Evolutionary conservation across 2,113 vertebrate species (phyloP), one percentile per base, ranked within the genome.

Genomic region (Zosterops pallidus): DNA sequence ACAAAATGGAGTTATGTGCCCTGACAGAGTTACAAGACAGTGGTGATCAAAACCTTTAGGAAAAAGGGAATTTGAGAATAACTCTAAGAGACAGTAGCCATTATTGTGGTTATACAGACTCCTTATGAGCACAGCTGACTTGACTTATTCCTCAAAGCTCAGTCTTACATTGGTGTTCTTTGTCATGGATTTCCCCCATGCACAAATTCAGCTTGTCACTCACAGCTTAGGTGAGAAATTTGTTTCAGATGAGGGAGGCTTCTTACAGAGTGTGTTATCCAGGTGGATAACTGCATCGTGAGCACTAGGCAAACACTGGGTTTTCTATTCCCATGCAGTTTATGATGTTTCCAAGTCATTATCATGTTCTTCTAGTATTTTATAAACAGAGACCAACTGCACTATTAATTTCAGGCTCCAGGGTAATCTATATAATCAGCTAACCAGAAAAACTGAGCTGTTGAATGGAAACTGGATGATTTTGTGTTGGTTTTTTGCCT

Each of bases 231-330:
- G 14, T 29, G 60, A 71, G 77, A 82, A 72, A 89, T 46, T 28
- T 0, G 0, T 9, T n/a, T 75, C 64, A 82, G 19, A 46, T 31
- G 63, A 75, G 37, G 56, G 33, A 22, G 3, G 5, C 14, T 84
- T 76, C 62, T 72, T 84, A 60, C 24, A 63, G 37, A 85, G n/a
- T 12, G 23, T 49, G 28, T 37, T 64, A 53, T 76, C 16, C 46
- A 77, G 18, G 15, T 85, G 47, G 28, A 39, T 71, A 79, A 71
- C 21, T 39, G 21, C 17, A 13, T 31, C 4, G 1, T 31, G 24
- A 47, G 7, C 11, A 5, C 59, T 86, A 79, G 52, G 23, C 46
- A 77, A 78, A 57, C 7, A 53, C 65, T 60, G 70, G 28, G 4
- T 29, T 83, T 88, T 79, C 18, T 11, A 76, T 71, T 39, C 70